Evolutionary conservation across 2,797 vertebrate species (phyloP), one percentile per base, ranked within the genome.

Genomic region (Sebastes kiyomatsui): DNA sequence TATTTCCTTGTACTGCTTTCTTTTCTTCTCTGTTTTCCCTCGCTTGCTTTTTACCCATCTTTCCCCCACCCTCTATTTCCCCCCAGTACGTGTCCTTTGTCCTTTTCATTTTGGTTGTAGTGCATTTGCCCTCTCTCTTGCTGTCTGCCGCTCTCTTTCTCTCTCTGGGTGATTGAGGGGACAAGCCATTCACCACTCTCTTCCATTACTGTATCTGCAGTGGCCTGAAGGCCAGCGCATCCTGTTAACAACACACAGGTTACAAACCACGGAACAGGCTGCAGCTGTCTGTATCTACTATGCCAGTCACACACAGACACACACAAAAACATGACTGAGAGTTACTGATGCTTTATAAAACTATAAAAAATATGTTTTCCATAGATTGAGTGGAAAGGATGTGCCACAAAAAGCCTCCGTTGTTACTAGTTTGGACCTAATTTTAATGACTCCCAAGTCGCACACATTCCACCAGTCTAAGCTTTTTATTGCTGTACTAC

Each of bases 241-340:
- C 55, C 66, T 62, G 58, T 83, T 86, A 69, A 79, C 78, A 79
- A 58, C 69, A 79, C 76, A 69, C 27, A 68, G 67, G 66, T 82
- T 84, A 76, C 46, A 77, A 75, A 84, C 74, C 68, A 60, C 54
- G 25, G 56, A 87, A 55, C 80, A 81, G 30, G n/a, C 72, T 66
- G 22, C 5, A 55, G 64, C 81, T 79, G 54, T 85, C 67, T 67
- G 58, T 72, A 64, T 84, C 67, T 30, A 56, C 72, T 38, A 2
- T 46, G 16, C 7, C 58, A 69, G 32, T 64, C 72, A 75, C 49
- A 65, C 23, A 74, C 33, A 65, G n/a, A n/a, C 23, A 14, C 42
- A 46, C 42, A 46, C 42, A 20, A 20, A 61, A 28, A 2, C 4
- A 32, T 10, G 7, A 25, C 25, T 11, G 23, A 61, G 20, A 62